Percentiles rank a stretch among this genome's conserved stretches.
Conservation (phyloP, 2,113 vertebrate species). For the Prolemur simus region DNA sequence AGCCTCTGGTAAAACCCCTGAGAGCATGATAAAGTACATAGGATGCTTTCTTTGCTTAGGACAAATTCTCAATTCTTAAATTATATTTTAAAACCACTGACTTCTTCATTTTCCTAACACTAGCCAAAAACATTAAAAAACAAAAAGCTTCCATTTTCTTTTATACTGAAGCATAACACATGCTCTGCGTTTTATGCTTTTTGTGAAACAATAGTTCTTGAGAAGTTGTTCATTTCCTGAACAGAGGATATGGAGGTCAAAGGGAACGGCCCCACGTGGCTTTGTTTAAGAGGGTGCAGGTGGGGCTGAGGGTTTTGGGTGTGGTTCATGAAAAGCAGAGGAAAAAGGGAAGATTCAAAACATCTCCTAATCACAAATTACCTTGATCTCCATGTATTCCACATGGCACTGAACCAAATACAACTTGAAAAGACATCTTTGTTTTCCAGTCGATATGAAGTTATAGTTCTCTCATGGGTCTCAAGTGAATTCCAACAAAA, state of each 20-base stretch:
- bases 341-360: conserved; percentile 71
- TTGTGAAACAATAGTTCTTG: conserved; percentile 52
- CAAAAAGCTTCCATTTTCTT: conserved; percentile 22
- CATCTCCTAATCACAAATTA: conserved; percentile 68
- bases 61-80: conserved; percentile 37
- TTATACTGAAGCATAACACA: conserved; percentile 63
- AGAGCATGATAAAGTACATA: conserved; percentile 63
- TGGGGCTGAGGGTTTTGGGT: neutral
- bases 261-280: conserved; percentile 29
- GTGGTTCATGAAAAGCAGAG: neutral
- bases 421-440: conserved; percentile 63
- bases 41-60: conserved; percentile 40
- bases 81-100: conserved; percentile 58
- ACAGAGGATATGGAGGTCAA: conserved; percentile 65
- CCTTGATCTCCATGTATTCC: conserved; percentile 52
- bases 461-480: neutral
- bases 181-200: conserved; percentile 58
- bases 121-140: conserved; percentile 34
- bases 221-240: conserved; percentile 74
- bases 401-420: conserved; percentile 60
- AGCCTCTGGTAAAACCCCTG: conserved; percentile 56
- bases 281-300: conserved; percentile 47
- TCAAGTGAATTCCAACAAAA: conserved; percentile 51
- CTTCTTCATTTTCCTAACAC: conserved; percentile 37
- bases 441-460: conserved; percentile 45